Percentiles rank a stretch among this genome's conserved stretches.
Evolutionary conservation across 2,797 vertebrate genomes (phyloP).

Genomic region (Diplodus sargus): DNA sequence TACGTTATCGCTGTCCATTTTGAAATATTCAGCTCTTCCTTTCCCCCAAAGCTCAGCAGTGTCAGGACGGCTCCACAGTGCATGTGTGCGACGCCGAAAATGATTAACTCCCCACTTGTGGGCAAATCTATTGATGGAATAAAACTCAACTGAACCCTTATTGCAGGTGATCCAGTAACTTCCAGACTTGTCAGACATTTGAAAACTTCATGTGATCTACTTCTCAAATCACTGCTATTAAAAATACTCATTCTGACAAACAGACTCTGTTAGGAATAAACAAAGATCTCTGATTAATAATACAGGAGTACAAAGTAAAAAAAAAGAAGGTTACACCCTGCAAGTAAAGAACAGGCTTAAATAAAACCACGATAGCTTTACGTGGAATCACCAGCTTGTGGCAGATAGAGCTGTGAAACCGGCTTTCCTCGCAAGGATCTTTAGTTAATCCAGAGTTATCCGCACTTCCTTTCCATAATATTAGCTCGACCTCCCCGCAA

Average conservation of each 20-base stretch:
- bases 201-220: not conserved
- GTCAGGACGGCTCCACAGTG: not conserved
- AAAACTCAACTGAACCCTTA: not conserved
- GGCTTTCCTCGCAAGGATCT: conserved; percentile 75
- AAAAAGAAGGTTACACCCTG: conserved; percentile 11
- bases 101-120: not conserved
- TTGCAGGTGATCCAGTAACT: not conserved
- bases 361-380: conserved; percentile 57
- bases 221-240: not conserved
- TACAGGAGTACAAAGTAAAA: conserved; percentile 3
- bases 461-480: conserved; percentile 82
- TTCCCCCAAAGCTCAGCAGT: not conserved
- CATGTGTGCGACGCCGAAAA: not conserved
- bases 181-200: not conserved
- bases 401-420: conserved; percentile 72
- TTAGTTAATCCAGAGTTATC: conserved; percentile 82
- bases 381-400: conserved; percentile 60
- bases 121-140: not conserved
- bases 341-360: conserved; percentile 47
- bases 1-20: not conserved
- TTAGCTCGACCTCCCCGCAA: conserved; percentile 79
- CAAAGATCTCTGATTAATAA: conserved; percentile 7
- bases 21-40: not conserved
- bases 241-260: not conserved
- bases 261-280: not conserved